Evolutionary conservation across 2,888 invertebrate genomes (phyloP).

Genomic region (Chalcis sispes): DNA sequence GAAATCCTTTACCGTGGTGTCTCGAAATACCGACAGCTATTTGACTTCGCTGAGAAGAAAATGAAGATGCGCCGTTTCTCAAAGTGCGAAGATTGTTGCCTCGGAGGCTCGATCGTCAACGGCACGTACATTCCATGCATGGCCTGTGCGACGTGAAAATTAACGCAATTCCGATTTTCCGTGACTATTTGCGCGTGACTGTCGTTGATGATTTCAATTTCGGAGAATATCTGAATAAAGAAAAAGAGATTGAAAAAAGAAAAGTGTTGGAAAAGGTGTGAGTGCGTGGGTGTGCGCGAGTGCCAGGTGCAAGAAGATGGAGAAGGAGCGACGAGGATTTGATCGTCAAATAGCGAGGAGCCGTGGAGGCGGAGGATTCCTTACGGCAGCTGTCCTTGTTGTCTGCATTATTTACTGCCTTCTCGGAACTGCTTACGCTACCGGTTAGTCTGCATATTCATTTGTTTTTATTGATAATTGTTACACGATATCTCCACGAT

Average conservation of each 20-base stretch:
- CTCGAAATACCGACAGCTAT: too few relatives aligned
- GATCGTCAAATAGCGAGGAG: neutral
- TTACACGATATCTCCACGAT: too few relatives aligned
- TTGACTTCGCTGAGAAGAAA: too few relatives aligned
- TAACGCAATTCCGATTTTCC: too few relatives aligned
- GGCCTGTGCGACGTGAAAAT: too few relatives aligned
- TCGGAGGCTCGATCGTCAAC: too few relatives aligned
- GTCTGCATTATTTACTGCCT: conserved; percentile 21
- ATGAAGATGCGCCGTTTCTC: conserved; percentile 45
- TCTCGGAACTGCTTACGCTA: conserved; percentile 18
- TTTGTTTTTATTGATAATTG: too few relatives aligned
- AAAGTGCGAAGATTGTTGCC: too few relatives aligned
- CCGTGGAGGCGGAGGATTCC: too few relatives aligned
- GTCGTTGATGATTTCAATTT: neutral
- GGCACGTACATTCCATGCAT: too few relatives aligned
- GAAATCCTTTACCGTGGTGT: too few relatives aligned
- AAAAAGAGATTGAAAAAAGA: neutral
- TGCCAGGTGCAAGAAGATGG: conserved; percentile 9
- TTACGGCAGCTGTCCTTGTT: neutral
- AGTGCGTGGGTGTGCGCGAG: conserved; percentile 16
- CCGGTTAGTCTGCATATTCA: conserved; percentile 40
- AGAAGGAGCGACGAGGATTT: conserved; percentile 21
- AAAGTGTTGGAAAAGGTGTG: neutral
- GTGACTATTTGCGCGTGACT: conserved; percentile 45
- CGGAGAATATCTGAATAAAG: neutral